These are phyloP conservation scores for Coptodon bakossiorum DNA, from an alignment of 2,113 vertebrate species.

Conservation along the genomic window DNA sequence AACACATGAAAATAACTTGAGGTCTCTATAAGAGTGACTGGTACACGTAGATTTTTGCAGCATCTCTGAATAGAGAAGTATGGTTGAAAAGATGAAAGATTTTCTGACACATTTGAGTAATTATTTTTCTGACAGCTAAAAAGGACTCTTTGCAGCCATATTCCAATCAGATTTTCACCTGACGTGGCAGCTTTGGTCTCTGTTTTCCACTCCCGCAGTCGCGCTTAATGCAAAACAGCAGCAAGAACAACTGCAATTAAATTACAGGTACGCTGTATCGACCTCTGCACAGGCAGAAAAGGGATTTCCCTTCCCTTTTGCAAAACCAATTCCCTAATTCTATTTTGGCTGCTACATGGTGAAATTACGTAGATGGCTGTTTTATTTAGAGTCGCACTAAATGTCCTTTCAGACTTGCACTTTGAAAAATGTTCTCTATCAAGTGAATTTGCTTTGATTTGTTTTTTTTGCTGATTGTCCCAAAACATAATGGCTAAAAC, in stretches of 20 bases:
- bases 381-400: neutral
- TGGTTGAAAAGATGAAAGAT: neutral
- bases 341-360: neutral
- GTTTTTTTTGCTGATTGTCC: slow-evolving; percentile 6
- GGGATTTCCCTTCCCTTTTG: slow-evolving; percentile 1
- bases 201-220: neutral
- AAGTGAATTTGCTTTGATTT: slow-evolving; percentile 9
- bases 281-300: neutral
- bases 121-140: neutral
- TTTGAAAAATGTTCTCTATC: neutral
- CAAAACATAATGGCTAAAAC: neutral
- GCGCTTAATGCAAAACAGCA: slow-evolving; percentile 37
- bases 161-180: slow-evolving; percentile 10
- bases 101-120: neutral
- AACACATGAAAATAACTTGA: slow-evolving; percentile 21
- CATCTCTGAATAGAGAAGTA: neutral
- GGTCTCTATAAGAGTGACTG: neutral
- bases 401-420: neutral
- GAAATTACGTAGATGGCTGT: neutral
- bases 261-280: slow-evolving; percentile 29
- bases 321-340: slow-evolving; percentile 24
- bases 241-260: slow-evolving; percentile 30
- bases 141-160: neutral
- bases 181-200: slow-evolving; percentile 12
- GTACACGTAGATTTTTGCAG: neutral